A percentile compares a stretch with the other conserved stretches of the same genome.
These are phyloP conservation scores for Yponomeuta malinellus DNA, from an alignment of 2,888 invertebrate species.

Conservation along the genomic window DNA sequence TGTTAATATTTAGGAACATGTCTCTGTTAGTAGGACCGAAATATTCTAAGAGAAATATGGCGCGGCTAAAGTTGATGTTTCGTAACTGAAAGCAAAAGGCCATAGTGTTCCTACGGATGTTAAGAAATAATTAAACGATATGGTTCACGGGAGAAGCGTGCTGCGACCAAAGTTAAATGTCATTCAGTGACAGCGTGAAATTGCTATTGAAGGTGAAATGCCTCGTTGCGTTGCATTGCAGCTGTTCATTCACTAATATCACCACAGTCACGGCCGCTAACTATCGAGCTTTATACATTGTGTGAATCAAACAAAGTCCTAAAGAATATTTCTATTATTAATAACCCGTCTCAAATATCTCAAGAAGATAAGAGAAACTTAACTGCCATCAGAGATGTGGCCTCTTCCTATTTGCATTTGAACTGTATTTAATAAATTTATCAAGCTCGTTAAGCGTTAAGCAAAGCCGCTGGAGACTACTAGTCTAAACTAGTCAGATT, in stretches of 20 bases:
- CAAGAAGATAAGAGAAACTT: neutral
- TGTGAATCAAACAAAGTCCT: neutral
- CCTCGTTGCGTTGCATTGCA: neutral
- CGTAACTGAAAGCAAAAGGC: neutral
- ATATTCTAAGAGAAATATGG: neutral
- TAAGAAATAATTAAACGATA: slow-evolving; percentile 5
- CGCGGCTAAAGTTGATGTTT: neutral
- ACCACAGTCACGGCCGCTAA: neutral
- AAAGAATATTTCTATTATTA: neutral
- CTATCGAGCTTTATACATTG: neutral
- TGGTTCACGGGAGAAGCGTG: neutral
- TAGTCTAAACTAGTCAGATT: slow-evolving; percentile 12
- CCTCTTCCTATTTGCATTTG: slow-evolving; percentile 6
- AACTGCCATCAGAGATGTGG: neutral
- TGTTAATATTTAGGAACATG: neutral
- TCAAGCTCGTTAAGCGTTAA: slow-evolving; percentile 3
- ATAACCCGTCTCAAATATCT: neutral
- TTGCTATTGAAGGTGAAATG: neutral
- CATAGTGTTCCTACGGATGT: neutral
- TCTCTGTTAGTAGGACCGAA: neutral
- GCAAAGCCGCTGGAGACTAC: neutral
- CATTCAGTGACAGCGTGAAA: neutral
- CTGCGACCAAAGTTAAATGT: slow-evolving; percentile 3
- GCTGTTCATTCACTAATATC: neutral
- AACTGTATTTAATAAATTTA: neutral